phyloP scores from a whole-genome alignment of 1,140 invertebrate genomes.

The Drosophila nannoptera region DNA sequence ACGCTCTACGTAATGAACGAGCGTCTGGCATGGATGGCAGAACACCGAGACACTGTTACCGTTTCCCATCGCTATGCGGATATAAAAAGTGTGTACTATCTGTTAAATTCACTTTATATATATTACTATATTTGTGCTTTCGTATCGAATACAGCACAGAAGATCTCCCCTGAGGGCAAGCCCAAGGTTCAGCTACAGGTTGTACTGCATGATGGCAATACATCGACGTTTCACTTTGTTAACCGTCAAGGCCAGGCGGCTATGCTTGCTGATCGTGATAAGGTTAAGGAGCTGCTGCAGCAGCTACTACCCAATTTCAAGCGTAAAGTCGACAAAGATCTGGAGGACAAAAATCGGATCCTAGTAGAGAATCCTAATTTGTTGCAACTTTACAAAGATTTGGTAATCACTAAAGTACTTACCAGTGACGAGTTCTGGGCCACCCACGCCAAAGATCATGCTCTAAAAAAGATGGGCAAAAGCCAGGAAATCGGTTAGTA shows the following conservation, averaged over 20 bases:
- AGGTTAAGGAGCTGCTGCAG: constrained; percentile 95
- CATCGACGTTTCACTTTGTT: constrained; percentile 98
- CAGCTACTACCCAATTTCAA: constrained; percentile 97
- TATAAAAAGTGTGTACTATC: constrained; percentile 90
- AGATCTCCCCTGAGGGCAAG: constrained; percentile 98
- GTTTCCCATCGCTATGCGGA: constrained; percentile 96
- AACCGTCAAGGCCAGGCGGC: constrained; percentile 89
- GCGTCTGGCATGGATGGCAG: constrained; percentile 96
- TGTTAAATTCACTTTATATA: background rate
- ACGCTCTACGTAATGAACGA: constrained; percentile 97
- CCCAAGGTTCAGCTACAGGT: constrained; percentile 99
- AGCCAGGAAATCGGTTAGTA: constrained; percentile 90
- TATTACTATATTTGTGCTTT: constrained; percentile 1
- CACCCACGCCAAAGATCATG: constrained; percentile 89
- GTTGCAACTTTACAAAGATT: constrained; percentile 92
- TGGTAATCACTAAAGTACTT: constrained; percentile 96
- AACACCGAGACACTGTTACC: constrained; percentile 93
- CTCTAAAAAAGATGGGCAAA: constrained; percentile 84
- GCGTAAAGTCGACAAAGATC: constrained; percentile 94
- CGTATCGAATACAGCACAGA: constrained; percentile 88
- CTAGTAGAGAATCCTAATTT: constrained; percentile 91
- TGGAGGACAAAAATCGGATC: constrained; percentile 92
- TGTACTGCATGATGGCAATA: constrained; percentile 94
- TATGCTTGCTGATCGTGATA: constrained; percentile 94
- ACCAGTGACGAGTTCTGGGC: constrained; percentile 98